These are phyloP conservation scores for Litoditis marina DNA, from an alignment of 2,888 invertebrate genomes.

Conservation along the genomic window DNA sequence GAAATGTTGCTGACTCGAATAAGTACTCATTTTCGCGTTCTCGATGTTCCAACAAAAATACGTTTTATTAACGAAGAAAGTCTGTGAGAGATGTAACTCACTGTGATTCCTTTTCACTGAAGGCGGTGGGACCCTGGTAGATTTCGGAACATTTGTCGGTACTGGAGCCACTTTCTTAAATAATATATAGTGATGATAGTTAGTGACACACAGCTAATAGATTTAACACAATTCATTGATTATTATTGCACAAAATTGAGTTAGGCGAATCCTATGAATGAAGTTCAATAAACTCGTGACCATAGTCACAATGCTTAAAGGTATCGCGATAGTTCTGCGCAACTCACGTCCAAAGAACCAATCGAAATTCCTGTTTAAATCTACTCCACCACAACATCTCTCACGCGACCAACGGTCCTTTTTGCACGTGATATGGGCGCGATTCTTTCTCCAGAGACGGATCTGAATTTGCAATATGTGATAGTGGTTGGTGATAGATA, in stretches of 20 bases:
- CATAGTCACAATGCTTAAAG: too few species aligned
- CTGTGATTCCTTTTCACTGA: slow-evolving; percentile 57
- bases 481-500: neutral
- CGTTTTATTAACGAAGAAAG: too few species aligned
- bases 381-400: slow-evolving; percentile 60
- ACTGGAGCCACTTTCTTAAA: slow-evolving; percentile 49
- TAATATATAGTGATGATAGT: too few species aligned
- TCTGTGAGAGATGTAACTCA: slow-evolving; percentile 18
- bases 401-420: slow-evolving; percentile 57
- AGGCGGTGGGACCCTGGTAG: slow-evolving; percentile 54
- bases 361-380: slow-evolving; percentile 59
- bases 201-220: too few species aligned
- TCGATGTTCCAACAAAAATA: too few species aligned
- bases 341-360: slow-evolving; percentile 53
- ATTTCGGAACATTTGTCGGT: slow-evolving; percentile 59
- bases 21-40: too few species aligned
- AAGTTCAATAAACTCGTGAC: too few species aligned
- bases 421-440: slow-evolving; percentile 50
- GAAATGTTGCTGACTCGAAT: too few species aligned
- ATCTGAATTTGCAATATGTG: slow-evolving; percentile 27
- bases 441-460: slow-evolving; percentile 59
- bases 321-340: too few species aligned
- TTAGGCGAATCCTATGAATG: too few species aligned
- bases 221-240: too few species aligned
- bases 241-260: too few species aligned